These are phyloP conservation scores for Macrosteles quadrilineatus DNA, from an alignment of 1,140 invertebrate genomes.

Conservation along the genomic window DNA sequence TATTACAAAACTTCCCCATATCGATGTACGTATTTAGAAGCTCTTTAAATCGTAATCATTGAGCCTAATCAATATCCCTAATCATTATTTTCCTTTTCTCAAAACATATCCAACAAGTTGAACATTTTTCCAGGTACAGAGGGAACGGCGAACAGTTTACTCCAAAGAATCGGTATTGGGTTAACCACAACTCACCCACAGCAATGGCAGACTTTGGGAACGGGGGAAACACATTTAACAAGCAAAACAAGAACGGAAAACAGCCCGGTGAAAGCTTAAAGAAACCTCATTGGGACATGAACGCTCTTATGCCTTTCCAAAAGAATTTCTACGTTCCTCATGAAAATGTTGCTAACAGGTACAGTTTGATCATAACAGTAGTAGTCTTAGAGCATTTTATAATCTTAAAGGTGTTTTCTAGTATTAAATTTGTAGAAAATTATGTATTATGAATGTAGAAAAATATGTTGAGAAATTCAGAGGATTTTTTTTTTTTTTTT, in stretches of 20 bases:
- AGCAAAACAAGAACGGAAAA: conserved; percentile 45
- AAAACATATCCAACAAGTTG: not conserved
- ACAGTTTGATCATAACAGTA: no score
- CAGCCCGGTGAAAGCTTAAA: conserved; percentile 73
- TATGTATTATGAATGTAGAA: no score
- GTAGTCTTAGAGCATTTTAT: no score
- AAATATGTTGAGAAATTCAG: no score
- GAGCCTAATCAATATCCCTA: not conserved
- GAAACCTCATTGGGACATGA: conserved; percentile 83
- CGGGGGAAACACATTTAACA: conserved; percentile 12
- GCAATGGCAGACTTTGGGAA: not conserved
- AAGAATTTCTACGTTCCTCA: conserved; percentile 93
- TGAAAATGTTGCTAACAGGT: conserved; percentile 59
- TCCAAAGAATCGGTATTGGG: conserved; percentile 29
- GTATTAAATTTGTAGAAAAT: no score
- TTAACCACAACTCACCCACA: not conserved
- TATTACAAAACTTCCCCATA: not conserved
- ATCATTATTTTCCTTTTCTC: not conserved
- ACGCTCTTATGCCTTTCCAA: conserved; percentile 72
- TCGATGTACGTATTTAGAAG: not conserved
- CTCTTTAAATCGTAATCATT: not conserved
- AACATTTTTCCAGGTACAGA: conserved; percentile 25
- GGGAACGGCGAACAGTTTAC: conserved; percentile 23
- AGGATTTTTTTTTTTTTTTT: no score
- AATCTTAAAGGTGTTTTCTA: no score